Evolutionary conservation across 2,888 invertebrate species (phyloP), one percentile per base, ranked within the genome.

Genomic region (Chrysotoxum bicinctum): DNA sequence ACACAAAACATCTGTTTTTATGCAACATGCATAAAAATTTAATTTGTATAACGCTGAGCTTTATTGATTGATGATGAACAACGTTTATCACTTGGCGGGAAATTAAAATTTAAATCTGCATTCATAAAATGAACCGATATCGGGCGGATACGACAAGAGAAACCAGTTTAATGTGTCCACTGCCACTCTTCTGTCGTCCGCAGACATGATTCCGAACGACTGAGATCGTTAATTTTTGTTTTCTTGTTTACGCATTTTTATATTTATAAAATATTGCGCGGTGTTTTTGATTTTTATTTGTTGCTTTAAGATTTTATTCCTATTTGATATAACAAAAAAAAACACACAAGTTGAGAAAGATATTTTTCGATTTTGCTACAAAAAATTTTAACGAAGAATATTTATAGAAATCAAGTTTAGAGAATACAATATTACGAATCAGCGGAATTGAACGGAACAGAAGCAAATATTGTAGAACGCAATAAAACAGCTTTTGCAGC

Each of bases 301-400:
- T 62, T 48, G 68, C 69, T 68, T 80, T 56, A 58, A 50, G 69
- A 69, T 80, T 75, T 81, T 75, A 70, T 81, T 69, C 64, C 10
- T 19, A 75, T 62, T 74, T 81, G 64, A 75, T 75, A 70, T 70
- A 52, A 8, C 50, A 50, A 66, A 56, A 69, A 64, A 74, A 52
- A 43, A 37, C 52, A 68, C 52, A 62, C 52, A 21, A 60, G 50
- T 40, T 32, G 54, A 60, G 37, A 50, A 79, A 58, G 73, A 70
- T 8, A 1, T 48, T 21, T 21, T 48, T 16, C 14, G 1, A 23
- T 60, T 60, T 23, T 37, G 9, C 16, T 62, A 14, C 30, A 12
- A 45, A 43, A 12, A 45, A 43, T 26, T 43, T n/a, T 23, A 14
- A 21, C 7, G 14, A 37, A 23, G 5, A 23, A 7, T 62, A 43